Conservation (phyloP, 2,113 vertebrate genomes). For the Oreochromis niloticus region DNA sequence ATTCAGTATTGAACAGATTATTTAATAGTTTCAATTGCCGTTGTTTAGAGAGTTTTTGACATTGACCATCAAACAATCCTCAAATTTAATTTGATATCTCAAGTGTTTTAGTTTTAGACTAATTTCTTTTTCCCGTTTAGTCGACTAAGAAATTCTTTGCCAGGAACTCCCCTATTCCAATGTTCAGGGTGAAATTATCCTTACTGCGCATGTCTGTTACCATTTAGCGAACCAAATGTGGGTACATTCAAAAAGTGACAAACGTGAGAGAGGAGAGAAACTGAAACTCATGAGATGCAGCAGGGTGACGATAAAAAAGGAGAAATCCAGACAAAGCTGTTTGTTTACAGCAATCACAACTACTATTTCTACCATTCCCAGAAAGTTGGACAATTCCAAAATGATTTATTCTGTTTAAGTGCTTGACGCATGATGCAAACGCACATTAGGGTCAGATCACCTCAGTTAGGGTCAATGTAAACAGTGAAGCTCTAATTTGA, state of each 20-base stretch:
- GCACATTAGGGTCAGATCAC: not conserved
- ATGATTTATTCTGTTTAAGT: not conserved
- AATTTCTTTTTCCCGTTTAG: not conserved
- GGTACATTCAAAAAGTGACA: not conserved
- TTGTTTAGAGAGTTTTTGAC: fast-evolving
- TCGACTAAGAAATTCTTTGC: not conserved
- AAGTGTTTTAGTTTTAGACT: not conserved
- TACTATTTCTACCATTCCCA: not conserved
- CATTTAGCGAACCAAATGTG: not conserved
- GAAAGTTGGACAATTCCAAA: not conserved
- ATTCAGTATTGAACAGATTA: not conserved
- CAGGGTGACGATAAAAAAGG: not conserved
- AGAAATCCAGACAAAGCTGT: not conserved
- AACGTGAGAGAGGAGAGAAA: not conserved
- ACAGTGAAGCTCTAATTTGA: not conserved
- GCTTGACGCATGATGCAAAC: not conserved
- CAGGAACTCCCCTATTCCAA: not conserved
- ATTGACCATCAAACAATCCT: not conserved
- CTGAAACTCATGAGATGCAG: not conserved
- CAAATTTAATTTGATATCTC: not conserved
- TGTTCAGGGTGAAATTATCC: not conserved
- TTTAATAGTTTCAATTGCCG: not conserved
- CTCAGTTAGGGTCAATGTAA: not conserved
- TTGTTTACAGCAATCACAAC: not conserved
- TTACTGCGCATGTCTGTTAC: not conserved